Base-by-base conservation (phyloP, 2,888 invertebrate species). In the Gryllus longicercus region DNA sequence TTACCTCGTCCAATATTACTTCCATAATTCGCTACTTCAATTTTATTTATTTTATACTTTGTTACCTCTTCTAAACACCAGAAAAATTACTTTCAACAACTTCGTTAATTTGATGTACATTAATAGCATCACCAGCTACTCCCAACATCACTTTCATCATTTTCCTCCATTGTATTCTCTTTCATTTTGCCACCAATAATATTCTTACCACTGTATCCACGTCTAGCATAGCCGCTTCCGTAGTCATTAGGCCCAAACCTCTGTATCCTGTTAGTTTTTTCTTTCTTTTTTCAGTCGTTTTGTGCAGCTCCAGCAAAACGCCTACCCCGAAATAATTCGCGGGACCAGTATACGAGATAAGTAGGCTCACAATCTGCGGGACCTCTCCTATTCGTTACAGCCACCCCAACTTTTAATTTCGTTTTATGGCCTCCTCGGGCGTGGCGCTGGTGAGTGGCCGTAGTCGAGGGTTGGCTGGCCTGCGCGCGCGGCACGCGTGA, bases 391-490 rank as follows among this genome's bases (percentile, higher is more conserved):
- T 63, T 63, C 63, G 63, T 63, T 63, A 63, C 63, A 18, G 63
- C 63, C 38, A 10, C 63, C 63, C 63, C 63, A 63, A 63, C 63
- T 63, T 63, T 63, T 63, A 63, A 63, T 63, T 63, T 63, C 63
- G 63, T 63, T 63, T 63, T 63, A 63, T 63, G 63, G 63, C 63
- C 63, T 18, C 63, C n/a, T 11, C 63, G 16, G 63, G 63, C 63
- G 63, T 63, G 63, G 63, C 63, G 12, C 63, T 5, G 63, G 2
- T 5, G 63, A 18, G 63, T 0, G 63, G 16, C 63, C 14, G 63
- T 38, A 8, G 38, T 38, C 8, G 63, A 63, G 14, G 63, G 63
- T 63, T 63, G 16, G 63, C 63, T 63, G n/a, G 63, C n/a, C 63
- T 14, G 63, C 63, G 63, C 16, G n/a, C n/a, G 63, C 14, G 8